Percentiles rank a stretch among this genome's conserved stretches.
These are phyloP conservation scores for Patiria pectinifera DNA, from an alignment of 53 echinoderm and acorn worm species.

Conservation along the genomic window DNA sequence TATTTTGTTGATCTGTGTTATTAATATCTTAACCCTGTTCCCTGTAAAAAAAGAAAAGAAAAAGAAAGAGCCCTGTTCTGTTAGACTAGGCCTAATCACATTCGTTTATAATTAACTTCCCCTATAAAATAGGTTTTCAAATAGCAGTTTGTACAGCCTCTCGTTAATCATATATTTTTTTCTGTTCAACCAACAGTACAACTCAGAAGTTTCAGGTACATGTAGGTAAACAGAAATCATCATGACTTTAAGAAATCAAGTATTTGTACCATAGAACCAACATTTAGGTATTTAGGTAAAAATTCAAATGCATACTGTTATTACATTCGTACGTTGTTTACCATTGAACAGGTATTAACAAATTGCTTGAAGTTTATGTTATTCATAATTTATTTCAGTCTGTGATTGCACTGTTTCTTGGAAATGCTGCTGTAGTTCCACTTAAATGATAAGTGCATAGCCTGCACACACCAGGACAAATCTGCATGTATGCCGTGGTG, in stretches of 20 bases:
- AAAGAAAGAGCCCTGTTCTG: background rate
- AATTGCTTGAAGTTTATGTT: background rate
- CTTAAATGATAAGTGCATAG: background rate
- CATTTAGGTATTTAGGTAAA: background rate
- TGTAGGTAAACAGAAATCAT: background rate
- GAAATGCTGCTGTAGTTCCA: background rate
- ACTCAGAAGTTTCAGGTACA: background rate
- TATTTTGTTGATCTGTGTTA: background rate
- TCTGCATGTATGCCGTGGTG: background rate
- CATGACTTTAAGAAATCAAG: background rate
- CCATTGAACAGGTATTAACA: background rate
- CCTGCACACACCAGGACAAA: background rate
- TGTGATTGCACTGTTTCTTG: background rate
- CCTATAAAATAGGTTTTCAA: background rate
- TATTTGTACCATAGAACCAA: background rate
- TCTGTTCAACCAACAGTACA: background rate
- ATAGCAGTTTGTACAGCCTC: background rate
- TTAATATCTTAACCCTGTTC: too few relatives aligned
- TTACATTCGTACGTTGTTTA: background rate
- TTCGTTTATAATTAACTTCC: background rate
- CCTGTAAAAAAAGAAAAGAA: too few relatives aligned
- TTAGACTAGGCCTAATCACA: background rate
- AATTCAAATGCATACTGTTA: background rate
- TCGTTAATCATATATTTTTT: background rate
- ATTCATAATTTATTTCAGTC: background rate